Evolutionary conservation across 2,797 vertebrate genomes (phyloP).

Genomic region (Setipinna tenuifilis): DNA sequence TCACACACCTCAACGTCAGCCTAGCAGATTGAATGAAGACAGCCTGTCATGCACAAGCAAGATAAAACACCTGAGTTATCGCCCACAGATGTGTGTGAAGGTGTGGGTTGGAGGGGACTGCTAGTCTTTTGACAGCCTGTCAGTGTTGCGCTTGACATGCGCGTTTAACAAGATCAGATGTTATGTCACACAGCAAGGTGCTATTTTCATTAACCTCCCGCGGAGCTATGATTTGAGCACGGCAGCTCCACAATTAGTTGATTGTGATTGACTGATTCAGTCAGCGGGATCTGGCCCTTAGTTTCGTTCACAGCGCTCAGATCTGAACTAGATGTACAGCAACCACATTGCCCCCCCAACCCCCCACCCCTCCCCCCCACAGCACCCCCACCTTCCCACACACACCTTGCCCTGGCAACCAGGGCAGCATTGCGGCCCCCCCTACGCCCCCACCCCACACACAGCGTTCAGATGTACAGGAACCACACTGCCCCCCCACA

Average conservation of each 20-base stretch:
- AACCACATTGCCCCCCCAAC: constrained; percentile 25
- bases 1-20: constrained; percentile 18
- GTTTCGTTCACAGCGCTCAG: constrained; percentile 37
- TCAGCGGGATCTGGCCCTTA: constrained; percentile 27
- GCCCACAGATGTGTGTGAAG: constrained; percentile 19
- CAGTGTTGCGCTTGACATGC: constrained; percentile 53
- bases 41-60: constrained; percentile 36
- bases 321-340: not conserved
- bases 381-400: not conserved
- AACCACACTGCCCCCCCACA: no score
- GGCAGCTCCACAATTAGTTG: constrained; percentile 81
- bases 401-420: constrained; percentile 24
- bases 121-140: constrained; percentile 59
- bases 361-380: not conserved
- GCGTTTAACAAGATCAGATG: constrained; percentile 69
- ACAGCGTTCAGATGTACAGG: no score
- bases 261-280: constrained; percentile 82
- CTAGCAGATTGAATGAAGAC: constrained; percentile 29
- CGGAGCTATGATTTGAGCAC: constrained; percentile 78
- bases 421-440: not conserved
- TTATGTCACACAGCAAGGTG: constrained; percentile 73
- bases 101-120: constrained; percentile 58
- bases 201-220: constrained; percentile 88
- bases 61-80: constrained; percentile 41
- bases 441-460: no score